Base-by-base conservation (phyloP, 1,140 invertebrate species). In the Globodera ellingtonae region DNA sequence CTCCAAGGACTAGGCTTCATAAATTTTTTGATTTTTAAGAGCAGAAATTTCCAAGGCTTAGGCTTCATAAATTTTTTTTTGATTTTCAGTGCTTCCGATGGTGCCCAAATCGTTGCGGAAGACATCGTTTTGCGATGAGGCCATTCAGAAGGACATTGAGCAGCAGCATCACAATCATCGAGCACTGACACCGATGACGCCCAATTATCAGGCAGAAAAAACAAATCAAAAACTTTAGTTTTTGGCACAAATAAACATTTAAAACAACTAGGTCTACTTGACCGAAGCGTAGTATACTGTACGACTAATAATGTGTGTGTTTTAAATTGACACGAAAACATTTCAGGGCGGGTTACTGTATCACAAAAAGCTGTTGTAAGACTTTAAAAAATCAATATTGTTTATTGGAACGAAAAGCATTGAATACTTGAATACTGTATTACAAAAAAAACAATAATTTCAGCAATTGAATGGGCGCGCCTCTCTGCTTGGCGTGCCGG, bases 31-130 rank as follows among this genome's bases (percentile, higher is more conserved):
- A 24, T 24, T 24, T 24, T 24, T 24, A 0, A 0, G 24, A 0
- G 24, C 24, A 24, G 24, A 24, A 24, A 24, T 24, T 24, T 24
- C 24, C 24, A 24, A 24, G 24, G 24, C 0, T 24, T 24, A 24
- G 24, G 24, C 24, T 24, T 24, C 24, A 24, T 24, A 24, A 24
- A 24, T 24, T n/a, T n/a, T n/a, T n/a, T n/a, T n/a, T n/a, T n/a
- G n/a, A n/a, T n/a, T n/a, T n/a, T n/a, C n/a, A 77, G 75, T 77
- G 69, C 69, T 77, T 50, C 75, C 75, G 6, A 15, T 21, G 9
- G 21, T 77, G 47, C 24, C 62, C 18, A 77, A 77, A 47, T 69
- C 75, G 46, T 52, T 77, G 65, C 75, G 75, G 15, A 24, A n/a
- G 24, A 9, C 75, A 24, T 77, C 75, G 1, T 76, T 76, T 7